Evolutionary conservation across 2,888 invertebrate species (phyloP).

Genomic region (Standfussiana lucernea): DNA sequence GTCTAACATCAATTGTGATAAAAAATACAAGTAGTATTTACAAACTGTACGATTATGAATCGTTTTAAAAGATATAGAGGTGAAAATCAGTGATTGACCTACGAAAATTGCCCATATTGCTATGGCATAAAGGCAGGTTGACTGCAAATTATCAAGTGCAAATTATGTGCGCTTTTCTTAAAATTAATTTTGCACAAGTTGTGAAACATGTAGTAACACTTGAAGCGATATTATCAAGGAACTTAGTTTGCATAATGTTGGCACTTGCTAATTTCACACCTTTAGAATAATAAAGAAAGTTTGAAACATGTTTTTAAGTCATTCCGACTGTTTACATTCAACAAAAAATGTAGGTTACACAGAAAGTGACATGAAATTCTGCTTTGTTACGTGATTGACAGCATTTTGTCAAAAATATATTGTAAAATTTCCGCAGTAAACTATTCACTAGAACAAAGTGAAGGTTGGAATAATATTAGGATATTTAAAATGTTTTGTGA

Average conservation of each 20-base stretch:
- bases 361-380: conserved; percentile 23
- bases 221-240: conserved; percentile 36
- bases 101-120: neutral
- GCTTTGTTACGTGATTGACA: conserved; percentile 24
- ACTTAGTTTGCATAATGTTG: conserved; percentile 37
- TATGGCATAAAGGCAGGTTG: neutral
- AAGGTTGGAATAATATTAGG: conserved; percentile 15
- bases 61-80: neutral
- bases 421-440: neutral
- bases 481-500: conserved; percentile 40
- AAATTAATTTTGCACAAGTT: conserved; percentile 12
- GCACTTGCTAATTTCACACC: conserved; percentile 56
- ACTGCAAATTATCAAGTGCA: neutral
- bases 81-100: neutral
- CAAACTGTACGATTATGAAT: neutral
- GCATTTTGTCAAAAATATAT: neutral
- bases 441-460: neutral
- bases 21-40: neutral
- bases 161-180: neutral
- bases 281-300: conserved; percentile 50
- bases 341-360: conserved; percentile 49
- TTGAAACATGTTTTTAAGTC: conserved; percentile 38
- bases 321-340: conserved; percentile 25
- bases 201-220: conserved; percentile 10
- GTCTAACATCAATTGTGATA: neutral